Conservation (phyloP, 1,140 invertebrate genomes). For the Bombus balteatus region DNA sequence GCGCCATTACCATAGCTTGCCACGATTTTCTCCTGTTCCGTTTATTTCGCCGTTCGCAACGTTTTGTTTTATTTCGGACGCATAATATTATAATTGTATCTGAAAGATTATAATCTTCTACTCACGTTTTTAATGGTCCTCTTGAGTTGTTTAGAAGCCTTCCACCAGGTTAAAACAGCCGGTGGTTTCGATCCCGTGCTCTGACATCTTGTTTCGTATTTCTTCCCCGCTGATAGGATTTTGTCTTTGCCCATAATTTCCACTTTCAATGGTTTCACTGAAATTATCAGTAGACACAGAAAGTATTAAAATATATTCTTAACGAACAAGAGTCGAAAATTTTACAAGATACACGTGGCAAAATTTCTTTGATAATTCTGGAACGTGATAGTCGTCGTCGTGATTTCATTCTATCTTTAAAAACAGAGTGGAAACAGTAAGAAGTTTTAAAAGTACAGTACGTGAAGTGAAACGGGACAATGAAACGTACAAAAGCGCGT, state of each 20-base stretch:
- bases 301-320: background rate
- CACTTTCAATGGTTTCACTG: slow-evolving; percentile 86
- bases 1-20: too few relatives aligned
- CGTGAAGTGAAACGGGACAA: too few relatives aligned
- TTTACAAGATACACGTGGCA: too few relatives aligned
- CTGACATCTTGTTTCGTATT: slow-evolving; percentile 85
- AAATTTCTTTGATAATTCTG: background rate
- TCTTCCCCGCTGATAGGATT: slow-evolving; percentile 84
- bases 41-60: background rate
- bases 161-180: slow-evolving; percentile 88
- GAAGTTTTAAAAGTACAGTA: too few relatives aligned
- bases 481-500: too few relatives aligned
- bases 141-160: slow-evolving; percentile 82
- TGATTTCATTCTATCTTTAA: too few relatives aligned
- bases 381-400: too few relatives aligned
- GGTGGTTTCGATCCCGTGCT: slow-evolving; percentile 86
- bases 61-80: background rate
- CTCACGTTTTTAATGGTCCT: slow-evolving; percentile 82
- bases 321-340: background rate
- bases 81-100: background rate
- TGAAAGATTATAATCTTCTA: slow-evolving; percentile 34
- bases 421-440: too few relatives aligned
- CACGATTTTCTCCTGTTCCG: background rate
- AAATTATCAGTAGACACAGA: slow-evolving; percentile 42
- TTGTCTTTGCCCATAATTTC: slow-evolving; percentile 83